Conservation (phyloP, 2,113 vertebrate genomes). For the Terrapene triunguis region DNA sequence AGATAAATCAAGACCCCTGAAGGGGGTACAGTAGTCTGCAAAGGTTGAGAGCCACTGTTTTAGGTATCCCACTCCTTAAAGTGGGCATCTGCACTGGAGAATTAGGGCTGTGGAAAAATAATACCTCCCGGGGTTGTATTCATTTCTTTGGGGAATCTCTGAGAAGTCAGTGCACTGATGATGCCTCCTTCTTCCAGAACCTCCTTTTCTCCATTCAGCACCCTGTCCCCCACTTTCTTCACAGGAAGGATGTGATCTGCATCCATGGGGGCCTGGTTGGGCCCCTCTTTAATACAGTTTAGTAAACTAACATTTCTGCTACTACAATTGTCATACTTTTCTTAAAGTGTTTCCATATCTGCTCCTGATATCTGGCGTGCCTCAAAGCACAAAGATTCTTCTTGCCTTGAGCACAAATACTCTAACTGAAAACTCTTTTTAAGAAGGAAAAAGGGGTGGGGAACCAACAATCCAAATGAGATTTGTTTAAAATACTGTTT, state of each 20-base stretch:
- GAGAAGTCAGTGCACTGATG: not conserved
- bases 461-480: slow-evolving; percentile 6
- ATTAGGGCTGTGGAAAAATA: not conserved
- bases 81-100: not conserved
- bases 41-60: too few species aligned
- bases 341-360: not conserved
- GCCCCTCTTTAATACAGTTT: not conserved
- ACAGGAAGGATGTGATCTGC: not conserved
- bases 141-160: not conserved
- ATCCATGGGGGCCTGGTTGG: not conserved
- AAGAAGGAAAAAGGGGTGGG: not conserved
- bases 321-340: slow-evolving; percentile 26
- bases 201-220: not conserved
- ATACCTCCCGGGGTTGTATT: not conserved
- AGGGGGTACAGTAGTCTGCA: too few species aligned
- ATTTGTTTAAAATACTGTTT: slow-evolving; percentile 3
- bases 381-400: slow-evolving; percentile 15
- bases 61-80: not conserved
- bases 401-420: not conserved
- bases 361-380: not conserved
- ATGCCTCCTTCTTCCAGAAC: not conserved
- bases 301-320: not conserved
- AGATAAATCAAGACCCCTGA: too few species aligned
- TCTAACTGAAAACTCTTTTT: not conserved
- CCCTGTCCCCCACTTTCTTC: not conserved